Evolutionary conservation across 2,113 vertebrate genomes (phyloP).

Genomic region (Urocolius indicus): DNA sequence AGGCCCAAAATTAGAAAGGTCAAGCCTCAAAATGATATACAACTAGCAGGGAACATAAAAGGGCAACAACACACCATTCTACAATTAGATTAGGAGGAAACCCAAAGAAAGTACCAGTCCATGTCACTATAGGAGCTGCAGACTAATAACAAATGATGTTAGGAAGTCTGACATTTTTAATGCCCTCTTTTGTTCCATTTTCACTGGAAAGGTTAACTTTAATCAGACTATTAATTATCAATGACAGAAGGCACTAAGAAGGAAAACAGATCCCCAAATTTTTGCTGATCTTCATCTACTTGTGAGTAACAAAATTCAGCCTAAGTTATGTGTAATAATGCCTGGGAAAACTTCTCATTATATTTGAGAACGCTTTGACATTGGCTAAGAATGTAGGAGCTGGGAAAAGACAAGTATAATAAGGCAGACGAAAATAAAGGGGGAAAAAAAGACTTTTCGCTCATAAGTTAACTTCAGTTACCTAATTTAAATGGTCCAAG

Average conservation of each 20-base stretch:
- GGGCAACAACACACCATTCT: not conserved
- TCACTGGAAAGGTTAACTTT: not conserved
- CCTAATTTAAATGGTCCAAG: not conserved
- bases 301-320: not conserved
- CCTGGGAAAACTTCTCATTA: not conserved
- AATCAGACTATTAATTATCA: not conserved
- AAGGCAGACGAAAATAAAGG: not conserved
- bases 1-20: not conserved
- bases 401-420: not conserved
- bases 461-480: not conserved
- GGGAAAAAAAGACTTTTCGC: not conserved
- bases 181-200: slow-evolving; percentile 3
- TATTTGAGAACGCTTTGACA: not conserved
- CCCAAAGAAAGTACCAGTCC: not conserved
- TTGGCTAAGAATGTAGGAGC: not conserved
- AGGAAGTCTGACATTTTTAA: not conserved
- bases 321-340: not conserved
- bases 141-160: not conserved
- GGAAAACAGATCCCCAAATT: not conserved
- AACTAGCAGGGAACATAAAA: not conserved
- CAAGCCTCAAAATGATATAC: not conserved
- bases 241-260: not conserved
- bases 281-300: not conserved
- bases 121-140: not conserved
- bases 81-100: not conserved